Evolutionary conservation across 1,140 invertebrate genomes (phyloP), one percentile per base, ranked within the genome.

Genomic region (Odontomachus brunneus): DNA sequence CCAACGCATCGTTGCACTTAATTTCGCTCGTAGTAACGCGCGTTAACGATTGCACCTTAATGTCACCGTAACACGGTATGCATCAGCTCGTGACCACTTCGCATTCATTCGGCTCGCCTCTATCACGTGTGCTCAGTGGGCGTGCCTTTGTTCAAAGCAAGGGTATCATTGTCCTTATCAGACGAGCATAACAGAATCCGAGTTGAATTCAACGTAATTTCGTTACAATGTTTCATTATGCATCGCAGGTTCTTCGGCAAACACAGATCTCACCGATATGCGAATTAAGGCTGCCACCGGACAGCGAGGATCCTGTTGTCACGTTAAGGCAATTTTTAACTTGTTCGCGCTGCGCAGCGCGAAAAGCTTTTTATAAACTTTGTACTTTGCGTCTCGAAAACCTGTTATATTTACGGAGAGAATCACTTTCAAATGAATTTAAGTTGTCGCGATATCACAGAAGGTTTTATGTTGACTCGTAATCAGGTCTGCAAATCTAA

Each of bases 61-160:
- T 74, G 22, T 17, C 60, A 3, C 57, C 12, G 15, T 29, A 63
- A 38, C 24, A 63, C 38, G 57, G 24, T 75, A 63, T 63, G 14
- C 57, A 75, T 63, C 59, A 75, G 24, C 38, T 75, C 57, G 57
- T 75, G 72, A 75, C 38, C 57, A 60, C 22, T 74, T 74, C 55
- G 22, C 72, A 60, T 74, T 74, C 22, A 74, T 74, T 49, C 38
- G 55, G 55, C 44, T 74, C 60, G 57, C 71, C 55, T 44, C 38
- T 73, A 73, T 60, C 38, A 60, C 53, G 71, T 60, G 55, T 59
- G 55, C 29, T 51, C 26, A 72, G 71, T 59, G 55, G 71, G 33
- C 71, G 55, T 74, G 44, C 22, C 38, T 60, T 74, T 74, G 55
- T 60, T 74, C 72, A 60, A 74, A 74, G 55, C 71, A 73, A 73